Evolutionary conservation across 2,797 vertebrate genomes (phyloP).

Genomic region (Pyrrhura leucotis): DNA sequence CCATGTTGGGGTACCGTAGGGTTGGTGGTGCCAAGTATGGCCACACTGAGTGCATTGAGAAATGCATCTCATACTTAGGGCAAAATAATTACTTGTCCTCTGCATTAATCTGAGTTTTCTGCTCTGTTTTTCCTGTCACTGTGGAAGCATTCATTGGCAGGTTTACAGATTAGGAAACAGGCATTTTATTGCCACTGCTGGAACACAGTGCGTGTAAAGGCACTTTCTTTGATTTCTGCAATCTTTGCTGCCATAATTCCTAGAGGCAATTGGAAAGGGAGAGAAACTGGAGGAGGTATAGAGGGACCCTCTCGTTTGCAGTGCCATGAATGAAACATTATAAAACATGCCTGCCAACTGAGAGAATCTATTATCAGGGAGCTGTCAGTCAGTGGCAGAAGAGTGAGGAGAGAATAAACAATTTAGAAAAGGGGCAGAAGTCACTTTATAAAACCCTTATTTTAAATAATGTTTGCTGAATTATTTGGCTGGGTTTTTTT

Average conservation of each 20-base stretch:
- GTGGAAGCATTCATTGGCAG: neutral
- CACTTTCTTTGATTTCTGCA: neutral
- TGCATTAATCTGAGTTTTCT: neutral
- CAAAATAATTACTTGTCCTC: neutral
- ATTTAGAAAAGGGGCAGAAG: neutral
- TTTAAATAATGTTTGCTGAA: slow-evolving; percentile 61
- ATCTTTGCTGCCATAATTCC: neutral
- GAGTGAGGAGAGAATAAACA: slow-evolving; percentile 49
- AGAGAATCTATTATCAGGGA: slow-evolving; percentile 42
- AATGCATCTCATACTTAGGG: neutral
- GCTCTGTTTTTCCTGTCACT: accelerated
- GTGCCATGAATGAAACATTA: neutral
- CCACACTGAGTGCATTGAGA: neutral
- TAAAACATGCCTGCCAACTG: slow-evolving; percentile 16
- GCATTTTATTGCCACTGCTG: neutral
- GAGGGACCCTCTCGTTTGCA: neutral
- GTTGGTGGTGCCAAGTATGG: accelerated
- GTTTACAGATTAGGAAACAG: neutral
- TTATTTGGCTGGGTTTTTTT: neutral
- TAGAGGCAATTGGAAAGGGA: neutral
- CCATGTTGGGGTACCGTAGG: accelerated
- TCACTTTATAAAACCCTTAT: neutral
- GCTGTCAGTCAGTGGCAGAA: slow-evolving; percentile 60
- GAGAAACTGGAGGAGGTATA: neutral
- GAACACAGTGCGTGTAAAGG: accelerated